phyloP scores from a whole-genome alignment of 2,888 invertebrate genomes.

The Ceramica pisi region DNA sequence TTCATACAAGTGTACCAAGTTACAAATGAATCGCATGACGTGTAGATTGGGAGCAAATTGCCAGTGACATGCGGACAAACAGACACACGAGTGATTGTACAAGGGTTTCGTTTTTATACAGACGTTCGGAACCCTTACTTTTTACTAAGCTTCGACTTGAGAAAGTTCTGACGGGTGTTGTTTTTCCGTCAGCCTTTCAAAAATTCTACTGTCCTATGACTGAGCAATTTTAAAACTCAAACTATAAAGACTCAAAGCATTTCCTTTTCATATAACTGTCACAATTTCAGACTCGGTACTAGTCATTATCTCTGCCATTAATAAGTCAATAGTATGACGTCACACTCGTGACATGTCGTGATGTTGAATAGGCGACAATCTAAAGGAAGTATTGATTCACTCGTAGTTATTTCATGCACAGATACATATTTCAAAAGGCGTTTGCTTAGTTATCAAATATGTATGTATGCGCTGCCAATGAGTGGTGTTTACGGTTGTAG shows the following conservation, averaged over 20 bases:
- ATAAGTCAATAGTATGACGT: conserved; percentile 57
- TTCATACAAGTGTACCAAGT: no score
- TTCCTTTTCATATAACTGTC: conserved; percentile 6
- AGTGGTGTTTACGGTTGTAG: conserved; percentile 45
- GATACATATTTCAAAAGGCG: conserved; percentile 51
- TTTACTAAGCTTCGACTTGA: neutral
- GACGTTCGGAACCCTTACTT: no score
- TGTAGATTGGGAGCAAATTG: no score
- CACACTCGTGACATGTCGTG: conserved; percentile 47
- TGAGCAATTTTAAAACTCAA: neutral
- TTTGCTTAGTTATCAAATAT: conserved; percentile 51
- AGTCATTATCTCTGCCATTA: conserved; percentile 44
- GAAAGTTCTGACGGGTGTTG: neutral
- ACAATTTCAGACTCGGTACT: conserved; percentile 2
- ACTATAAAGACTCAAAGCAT: neutral
- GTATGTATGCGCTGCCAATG: conserved; percentile 46
- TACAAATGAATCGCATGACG: no score
- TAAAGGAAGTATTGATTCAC: conserved; percentile 58
- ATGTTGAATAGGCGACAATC: conserved; percentile 49
- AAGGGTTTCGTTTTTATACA: no score
- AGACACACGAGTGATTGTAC: no score
- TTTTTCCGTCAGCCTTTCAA: neutral
- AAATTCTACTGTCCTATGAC: neutral
- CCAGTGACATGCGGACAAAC: no score
- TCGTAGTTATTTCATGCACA: conserved; percentile 50